phyloP scores from a whole-genome alignment of 37 sponge, comb jelly and placozoan genomes.

The Ianthella basta region DNA sequence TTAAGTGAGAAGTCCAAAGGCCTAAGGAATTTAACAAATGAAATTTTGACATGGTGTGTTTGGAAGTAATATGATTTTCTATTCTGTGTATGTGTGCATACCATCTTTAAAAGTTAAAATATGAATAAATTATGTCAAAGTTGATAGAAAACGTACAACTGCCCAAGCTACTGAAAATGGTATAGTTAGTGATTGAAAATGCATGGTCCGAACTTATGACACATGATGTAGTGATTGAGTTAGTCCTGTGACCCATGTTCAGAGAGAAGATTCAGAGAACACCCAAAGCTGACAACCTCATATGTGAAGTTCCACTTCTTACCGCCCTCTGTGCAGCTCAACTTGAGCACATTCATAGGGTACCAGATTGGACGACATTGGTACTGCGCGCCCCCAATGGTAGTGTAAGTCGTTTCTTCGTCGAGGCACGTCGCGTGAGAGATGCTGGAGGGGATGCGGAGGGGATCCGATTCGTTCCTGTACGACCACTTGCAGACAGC shows the following conservation, averaged over 20 bases:
- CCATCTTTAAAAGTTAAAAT: no score
- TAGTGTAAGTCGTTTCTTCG: not conserved
- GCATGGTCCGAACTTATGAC: not conserved
- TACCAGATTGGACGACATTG: not conserved
- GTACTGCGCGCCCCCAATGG: not conserved
- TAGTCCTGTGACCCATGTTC: no score
- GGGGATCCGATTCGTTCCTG: not conserved
- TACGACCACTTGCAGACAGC: not conserved
- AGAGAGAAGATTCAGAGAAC: no score
- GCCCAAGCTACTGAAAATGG: no score
- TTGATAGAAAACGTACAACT: no score
- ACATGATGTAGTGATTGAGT: not conserved
- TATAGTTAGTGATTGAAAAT: not conserved
- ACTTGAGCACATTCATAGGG: slow-evolving; percentile 22
- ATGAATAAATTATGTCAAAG: no score
- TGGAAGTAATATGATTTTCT: no score
- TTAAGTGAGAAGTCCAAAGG: no score
- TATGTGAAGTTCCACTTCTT: not conserved
- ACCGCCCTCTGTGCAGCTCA: not conserved
- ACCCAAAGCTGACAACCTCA: slow-evolving; percentile 13
- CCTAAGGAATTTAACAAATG: no score
- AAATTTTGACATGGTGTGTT: no score
- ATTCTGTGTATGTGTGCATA: no score
- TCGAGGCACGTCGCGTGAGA: not conserved
- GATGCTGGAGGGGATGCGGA: not conserved